Percentiles rank a stretch among this genome's conserved stretches.
Evolutionary conservation across 1,140 invertebrate species (phyloP).

Genomic region (Plectrocnemia conspersa): DNA sequence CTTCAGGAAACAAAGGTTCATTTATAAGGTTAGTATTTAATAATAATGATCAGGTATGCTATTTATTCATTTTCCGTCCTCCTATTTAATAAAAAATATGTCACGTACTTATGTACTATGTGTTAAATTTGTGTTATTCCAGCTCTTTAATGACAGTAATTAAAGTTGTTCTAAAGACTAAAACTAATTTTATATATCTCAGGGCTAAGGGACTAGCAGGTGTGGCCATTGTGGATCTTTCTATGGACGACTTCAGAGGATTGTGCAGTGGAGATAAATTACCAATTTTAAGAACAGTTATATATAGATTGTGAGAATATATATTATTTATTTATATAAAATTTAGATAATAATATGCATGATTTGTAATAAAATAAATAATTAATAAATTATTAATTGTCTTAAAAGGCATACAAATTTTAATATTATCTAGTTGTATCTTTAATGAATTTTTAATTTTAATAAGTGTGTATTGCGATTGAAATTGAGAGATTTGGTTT

Average conservation of each 20-base stretch:
- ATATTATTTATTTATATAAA: too few species aligned
- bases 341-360: too few species aligned
- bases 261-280: constrained; percentile 57
- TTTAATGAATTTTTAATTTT: neutral
- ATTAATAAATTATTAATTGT: neutral
- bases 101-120: too few species aligned
- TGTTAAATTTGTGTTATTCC: too few species aligned
- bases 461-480: too few species aligned
- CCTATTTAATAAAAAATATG: too few species aligned
- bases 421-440: neutral
- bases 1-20: constrained; percentile 73
- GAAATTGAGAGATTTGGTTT: too few species aligned
- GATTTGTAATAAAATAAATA: neutral
- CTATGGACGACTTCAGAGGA: constrained; percentile 64
- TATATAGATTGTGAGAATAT: constrained; percentile 1
- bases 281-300: constrained; percentile 50
- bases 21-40: constrained; percentile 62
- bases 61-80: too few species aligned
- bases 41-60: too few species aligned
- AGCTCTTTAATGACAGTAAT: too few species aligned
- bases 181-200: too few species aligned
- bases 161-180: too few species aligned
- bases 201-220: constrained; percentile 61
- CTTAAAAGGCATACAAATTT: neutral
- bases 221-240: constrained; percentile 63